Conservation (phyloP, 1,140 invertebrate genomes). For the Homalodisca vitripennis region DNA sequence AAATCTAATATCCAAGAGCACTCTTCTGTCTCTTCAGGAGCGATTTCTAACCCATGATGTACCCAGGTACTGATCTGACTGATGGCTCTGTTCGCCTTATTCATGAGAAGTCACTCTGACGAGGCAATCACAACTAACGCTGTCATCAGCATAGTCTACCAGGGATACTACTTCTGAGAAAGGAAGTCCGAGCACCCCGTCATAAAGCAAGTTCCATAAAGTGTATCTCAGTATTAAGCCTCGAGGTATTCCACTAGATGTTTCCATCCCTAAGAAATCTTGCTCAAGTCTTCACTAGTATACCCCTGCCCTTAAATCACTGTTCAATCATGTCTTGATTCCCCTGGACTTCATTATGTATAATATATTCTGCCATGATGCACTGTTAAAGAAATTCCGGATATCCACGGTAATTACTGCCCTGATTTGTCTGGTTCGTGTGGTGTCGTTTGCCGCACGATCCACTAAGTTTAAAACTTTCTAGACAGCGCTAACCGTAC, state of each 20-base stretch:
- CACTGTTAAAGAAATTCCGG: slow-evolving; percentile 1
- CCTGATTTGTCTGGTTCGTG: neutral
- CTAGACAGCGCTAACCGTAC: neutral
- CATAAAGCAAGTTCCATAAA: neutral
- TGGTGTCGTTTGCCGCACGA: neutral
- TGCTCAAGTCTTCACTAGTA: neutral
- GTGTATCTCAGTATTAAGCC: too few species aligned
- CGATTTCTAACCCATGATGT: neutral
- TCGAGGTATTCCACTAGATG: neutral
- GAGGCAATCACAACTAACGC: neutral
- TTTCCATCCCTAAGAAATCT: neutral
- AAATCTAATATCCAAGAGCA: neutral
- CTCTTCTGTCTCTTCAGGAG: neutral
- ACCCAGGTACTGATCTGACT: neutral
- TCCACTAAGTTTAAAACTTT: neutral
- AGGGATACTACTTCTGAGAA: neutral
- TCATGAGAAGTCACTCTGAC: neutral
- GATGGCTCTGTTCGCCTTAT: neutral
- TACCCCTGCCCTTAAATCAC: neutral
- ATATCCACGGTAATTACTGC: neutral
- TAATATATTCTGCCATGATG: neutral
- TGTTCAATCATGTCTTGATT: neutral
- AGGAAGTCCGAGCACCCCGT: neutral
- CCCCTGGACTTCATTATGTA: neutral
- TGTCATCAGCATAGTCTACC: neutral